Conservation (phyloP, 2,888 invertebrate species). For the Trichogramma evanescens region DNA sequence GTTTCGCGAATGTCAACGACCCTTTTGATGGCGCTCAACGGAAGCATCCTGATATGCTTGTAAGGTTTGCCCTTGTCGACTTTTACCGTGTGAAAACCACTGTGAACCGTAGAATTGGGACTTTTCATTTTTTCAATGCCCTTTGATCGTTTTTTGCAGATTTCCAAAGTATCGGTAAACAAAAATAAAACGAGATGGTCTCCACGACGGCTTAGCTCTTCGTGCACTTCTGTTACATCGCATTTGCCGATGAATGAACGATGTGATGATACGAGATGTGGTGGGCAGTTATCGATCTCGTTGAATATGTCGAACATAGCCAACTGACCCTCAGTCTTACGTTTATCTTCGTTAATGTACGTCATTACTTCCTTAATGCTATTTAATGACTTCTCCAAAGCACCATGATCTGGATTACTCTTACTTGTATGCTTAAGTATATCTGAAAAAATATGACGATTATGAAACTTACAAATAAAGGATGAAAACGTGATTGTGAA, state of each 20-base stretch:
- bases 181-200: conserved; percentile 82
- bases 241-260: conserved; percentile 80
- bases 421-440: conserved; percentile 87
- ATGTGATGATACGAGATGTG: conserved; percentile 88
- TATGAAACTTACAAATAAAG: background rate
- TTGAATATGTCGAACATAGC: conserved; percentile 96
- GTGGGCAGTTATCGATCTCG: conserved; percentile 95
- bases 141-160: conserved; percentile 79
- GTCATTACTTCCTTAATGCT: conserved; percentile 90
- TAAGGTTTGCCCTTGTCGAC: conserved; percentile 72
- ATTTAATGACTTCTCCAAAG: conserved; percentile 77
- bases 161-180: conserved; percentile 91
- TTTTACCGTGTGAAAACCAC: conserved; percentile 53
- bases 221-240: conserved; percentile 81
- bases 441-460: conserved; percentile 53
- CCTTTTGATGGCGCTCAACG: conserved; percentile 79
- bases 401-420: conserved; percentile 78
- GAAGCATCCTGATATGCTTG: conserved; percentile 85
- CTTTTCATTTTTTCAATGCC: conserved; percentile 65
- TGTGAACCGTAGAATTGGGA: conserved; percentile 53
- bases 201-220: conserved; percentile 78
- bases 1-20: conserved; percentile 86
- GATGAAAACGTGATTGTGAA: background rate
- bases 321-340: conserved; percentile 91
- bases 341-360: conserved; percentile 95